Base-by-base conservation (phyloP, 2,113 vertebrate species). In the Esox niger region DNA sequence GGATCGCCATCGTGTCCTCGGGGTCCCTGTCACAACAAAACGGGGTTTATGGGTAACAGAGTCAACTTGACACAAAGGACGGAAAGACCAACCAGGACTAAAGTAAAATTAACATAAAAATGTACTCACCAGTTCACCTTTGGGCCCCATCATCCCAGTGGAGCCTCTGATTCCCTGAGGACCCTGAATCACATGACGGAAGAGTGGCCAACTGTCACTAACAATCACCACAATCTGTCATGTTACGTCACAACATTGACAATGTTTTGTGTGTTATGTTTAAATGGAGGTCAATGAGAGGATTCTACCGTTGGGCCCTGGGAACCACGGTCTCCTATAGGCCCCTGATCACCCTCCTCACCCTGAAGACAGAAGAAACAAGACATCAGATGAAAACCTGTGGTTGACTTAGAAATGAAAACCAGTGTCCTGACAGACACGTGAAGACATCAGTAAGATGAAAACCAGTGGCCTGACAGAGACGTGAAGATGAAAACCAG, bases 271-370 rank as follows among this genome's bases (percentile, higher is more conserved):
- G 17, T 70, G 1, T 64, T 68, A 5, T 35, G 70, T 21, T 10
- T 20, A 35, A 49, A 31, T 6, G 54, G 17, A 10, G 21, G 26
- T 57, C 62, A 66, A 63, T 1, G 43, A 70, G 84, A 90, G 87
- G 77, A 86, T 88, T 92, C 93, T 87, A 99, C 97, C 79, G 72
- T 92, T 82, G 93, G 89, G 83, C 97, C 97, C 90, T 95, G 94
- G 80, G 93, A 70, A 79, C 97, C 97, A 6, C 94, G 88, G 55
- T 96, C 95, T 78, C 97, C 97, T 21, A 67, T 35, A 64, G 80
- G 81, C 75, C 97, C 97, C 81, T 98, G 95, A 23, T 97, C 94
- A 30, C 97, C 97, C 84, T 97, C 96, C 87, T 95, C 94, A 69
- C 97, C 97, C 96, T 99, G 54, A 73, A 68, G 73, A 79, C 46